Evolutionary conservation across 2,888 invertebrate genomes (phyloP).

Genomic region (Acanthosepion pharaonis): DNA sequence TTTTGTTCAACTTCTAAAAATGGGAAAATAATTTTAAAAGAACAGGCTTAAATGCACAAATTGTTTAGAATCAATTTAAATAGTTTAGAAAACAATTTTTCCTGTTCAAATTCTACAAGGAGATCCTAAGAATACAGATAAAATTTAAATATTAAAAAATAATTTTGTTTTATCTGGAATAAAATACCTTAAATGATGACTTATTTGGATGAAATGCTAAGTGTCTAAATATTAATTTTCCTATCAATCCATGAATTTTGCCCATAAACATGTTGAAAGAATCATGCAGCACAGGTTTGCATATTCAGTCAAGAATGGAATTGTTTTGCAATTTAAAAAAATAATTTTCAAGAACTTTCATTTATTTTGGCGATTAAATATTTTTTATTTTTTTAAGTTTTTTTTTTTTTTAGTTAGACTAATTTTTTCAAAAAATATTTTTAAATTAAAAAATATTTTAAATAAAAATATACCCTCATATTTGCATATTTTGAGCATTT

Average conservation of each 20-base stretch:
- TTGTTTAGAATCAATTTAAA: no score
- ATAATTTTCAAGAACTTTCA: background rate
- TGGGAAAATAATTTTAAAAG: no score
- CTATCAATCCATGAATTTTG: background rate
- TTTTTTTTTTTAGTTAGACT: background rate
- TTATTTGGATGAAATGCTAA: background rate
- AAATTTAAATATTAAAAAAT: constrained; percentile 4
- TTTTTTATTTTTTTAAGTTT: background rate
- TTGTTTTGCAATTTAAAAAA: background rate
- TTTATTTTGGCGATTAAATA: background rate
- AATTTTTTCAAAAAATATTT: constrained; percentile 33
- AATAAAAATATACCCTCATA: constrained; percentile 21
- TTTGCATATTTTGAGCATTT: constrained; percentile 5
- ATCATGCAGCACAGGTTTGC: background rate
- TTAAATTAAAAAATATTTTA: constrained; percentile 33
- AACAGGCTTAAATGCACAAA: no score
- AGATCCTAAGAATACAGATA: background rate
- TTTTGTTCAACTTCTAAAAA: no score
- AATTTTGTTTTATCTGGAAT: background rate
- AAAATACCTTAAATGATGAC: background rate
- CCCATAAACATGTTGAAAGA: background rate
- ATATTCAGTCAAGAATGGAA: background rate
- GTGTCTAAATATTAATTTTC: background rate
- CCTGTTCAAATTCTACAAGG: background rate
- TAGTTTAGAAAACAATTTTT: background rate